A percentile compares a stretch with the other conserved stretches of the same genome.
phyloP scores from a whole-genome alignment of 2,888 invertebrate genomes.

The Troilus luridus region DNA sequence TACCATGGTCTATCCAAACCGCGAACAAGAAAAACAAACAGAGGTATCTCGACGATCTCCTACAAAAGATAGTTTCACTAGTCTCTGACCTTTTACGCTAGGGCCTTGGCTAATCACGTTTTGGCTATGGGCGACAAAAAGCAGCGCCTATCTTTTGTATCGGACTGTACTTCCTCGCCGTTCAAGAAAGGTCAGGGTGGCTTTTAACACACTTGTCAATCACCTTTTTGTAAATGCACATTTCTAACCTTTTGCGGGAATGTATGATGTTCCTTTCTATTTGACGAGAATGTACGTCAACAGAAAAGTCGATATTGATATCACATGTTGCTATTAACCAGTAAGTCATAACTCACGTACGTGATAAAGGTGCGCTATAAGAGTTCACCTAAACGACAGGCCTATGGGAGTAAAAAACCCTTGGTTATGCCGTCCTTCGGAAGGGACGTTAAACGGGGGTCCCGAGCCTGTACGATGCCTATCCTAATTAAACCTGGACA shows the following conservation, averaged over 20 bases:
- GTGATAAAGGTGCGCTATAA: too few relatives aligned
- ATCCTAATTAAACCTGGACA: too few relatives aligned
- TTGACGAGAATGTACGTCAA: neutral
- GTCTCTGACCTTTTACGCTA: constrained; percentile 35
- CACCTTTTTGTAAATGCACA: constrained; percentile 39
- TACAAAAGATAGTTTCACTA: neutral
- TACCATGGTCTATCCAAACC: neutral
- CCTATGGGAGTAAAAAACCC: too few relatives aligned
- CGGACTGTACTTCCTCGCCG: constrained; percentile 6
- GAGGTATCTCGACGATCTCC: neutral
- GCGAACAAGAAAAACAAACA: constrained; percentile 17
- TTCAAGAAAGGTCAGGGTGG: constrained; percentile 38
- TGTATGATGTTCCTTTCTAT: constrained; percentile 10
- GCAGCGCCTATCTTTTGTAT: constrained; percentile 43
- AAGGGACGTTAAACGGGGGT: too few relatives aligned
- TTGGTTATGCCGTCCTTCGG: too few relatives aligned
- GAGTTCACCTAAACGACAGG: too few relatives aligned
- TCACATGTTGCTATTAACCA: too few relatives aligned
- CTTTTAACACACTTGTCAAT: constrained; percentile 33
- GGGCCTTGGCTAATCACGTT: constrained; percentile 55
- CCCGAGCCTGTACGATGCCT: too few relatives aligned
- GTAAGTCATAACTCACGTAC: too few relatives aligned
- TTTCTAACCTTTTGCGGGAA: constrained; percentile 4
- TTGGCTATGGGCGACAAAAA: constrained; percentile 45
- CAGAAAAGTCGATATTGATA: neutral